A percentile compares a stretch with the other conserved stretches of the same genome.
Evolutionary conservation across 2,113 vertebrate genomes (phyloP).

Genomic region (Limnothrissa miodon): DNA sequence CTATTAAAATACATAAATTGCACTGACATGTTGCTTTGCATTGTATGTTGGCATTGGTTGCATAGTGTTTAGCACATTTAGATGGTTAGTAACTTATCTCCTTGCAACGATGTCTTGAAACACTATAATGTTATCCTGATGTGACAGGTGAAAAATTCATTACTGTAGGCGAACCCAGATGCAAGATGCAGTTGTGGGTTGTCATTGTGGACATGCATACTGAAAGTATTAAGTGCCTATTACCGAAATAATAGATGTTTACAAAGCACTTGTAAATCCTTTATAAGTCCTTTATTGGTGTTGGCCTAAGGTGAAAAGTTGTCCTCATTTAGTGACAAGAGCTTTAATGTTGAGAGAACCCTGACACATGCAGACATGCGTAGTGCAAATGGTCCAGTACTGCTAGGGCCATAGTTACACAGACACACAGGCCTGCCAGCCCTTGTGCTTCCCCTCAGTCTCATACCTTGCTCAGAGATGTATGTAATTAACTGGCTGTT

Average conservation of each 20-base stretch:
- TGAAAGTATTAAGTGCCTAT: slow-evolving; percentile 6
- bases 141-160: background rate
- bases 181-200: background rate
- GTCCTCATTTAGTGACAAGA: background rate
- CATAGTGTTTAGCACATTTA: no score
- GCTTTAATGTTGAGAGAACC: background rate
- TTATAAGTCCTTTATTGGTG: slow-evolving; percentile 3
- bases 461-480: slow-evolving; percentile 30
- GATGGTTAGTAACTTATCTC: no score
- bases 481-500: slow-evolving; percentile 38
- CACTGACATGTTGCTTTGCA: no score
- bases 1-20: no score
- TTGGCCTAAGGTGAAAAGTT: background rate
- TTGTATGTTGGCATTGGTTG: no score
- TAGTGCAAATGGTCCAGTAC: background rate
- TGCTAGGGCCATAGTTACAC: background rate
- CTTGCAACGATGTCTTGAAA: background rate
- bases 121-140: background rate
- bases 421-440: background rate
- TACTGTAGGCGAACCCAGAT: background rate
- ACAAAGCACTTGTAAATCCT: slow-evolving; percentile 12
- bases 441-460: slow-evolving; percentile 9
- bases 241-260: slow-evolving; percentile 10
- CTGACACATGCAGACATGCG: slow-evolving; percentile 6
- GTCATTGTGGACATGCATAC: background rate